Conservation (phyloP, 2,797 vertebrate genomes). For the Premnoplex brunnescens region DNA sequence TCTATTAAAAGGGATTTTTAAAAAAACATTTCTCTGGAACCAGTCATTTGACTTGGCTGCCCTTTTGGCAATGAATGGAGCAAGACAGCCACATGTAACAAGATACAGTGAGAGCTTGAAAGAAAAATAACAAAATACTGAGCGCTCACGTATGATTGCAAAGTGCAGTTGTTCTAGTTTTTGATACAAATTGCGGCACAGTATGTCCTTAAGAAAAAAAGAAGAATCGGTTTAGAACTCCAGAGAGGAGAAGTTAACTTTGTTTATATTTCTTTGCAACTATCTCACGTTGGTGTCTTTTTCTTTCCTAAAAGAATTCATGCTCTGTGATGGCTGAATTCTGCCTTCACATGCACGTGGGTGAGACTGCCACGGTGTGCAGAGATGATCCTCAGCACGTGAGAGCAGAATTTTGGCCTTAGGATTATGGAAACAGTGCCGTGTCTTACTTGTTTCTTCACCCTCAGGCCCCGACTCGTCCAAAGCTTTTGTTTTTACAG, state of each 20-base stretch:
- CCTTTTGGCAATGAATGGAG: background rate
- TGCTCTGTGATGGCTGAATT: background rate
- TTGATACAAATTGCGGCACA: background rate
- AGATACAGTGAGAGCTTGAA: background rate
- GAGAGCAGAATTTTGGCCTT: background rate
- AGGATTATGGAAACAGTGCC: background rate
- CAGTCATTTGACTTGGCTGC: background rate
- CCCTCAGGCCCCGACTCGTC: slow-evolving; percentile 65
- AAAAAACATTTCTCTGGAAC: background rate
- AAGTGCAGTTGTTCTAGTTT: background rate
- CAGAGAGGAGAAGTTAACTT: background rate
- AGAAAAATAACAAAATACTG: background rate
- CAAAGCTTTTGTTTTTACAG: slow-evolving; percentile 57
- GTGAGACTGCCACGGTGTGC: background rate
- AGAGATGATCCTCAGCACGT: background rate
- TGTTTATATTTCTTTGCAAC: background rate
- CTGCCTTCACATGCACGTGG: background rate
- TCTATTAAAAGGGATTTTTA: background rate
- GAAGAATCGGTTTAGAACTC: background rate
- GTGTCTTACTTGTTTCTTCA: slow-evolving; percentile 78
- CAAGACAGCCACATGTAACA: background rate
- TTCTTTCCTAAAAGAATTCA: background rate
- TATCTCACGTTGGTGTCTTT: background rate
- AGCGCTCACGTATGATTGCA: background rate
- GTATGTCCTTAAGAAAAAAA: background rate